Conservation (phyloP, 2,113 vertebrate species). For the Phylloscopus whistleri region DNA sequence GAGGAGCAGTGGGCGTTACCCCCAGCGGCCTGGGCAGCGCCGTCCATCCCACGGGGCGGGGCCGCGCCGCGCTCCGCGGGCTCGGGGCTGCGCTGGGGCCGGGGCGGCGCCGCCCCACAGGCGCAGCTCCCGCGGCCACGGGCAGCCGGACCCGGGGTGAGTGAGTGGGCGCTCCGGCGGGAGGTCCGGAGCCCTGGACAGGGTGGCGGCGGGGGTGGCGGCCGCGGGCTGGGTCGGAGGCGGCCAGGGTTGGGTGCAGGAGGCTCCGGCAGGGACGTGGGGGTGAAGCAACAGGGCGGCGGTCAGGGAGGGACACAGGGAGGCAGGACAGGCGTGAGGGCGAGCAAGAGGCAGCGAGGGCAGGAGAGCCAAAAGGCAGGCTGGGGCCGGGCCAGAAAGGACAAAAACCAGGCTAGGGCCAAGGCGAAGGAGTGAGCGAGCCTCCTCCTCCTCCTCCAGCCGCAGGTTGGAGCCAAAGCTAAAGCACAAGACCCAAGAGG, state of each 20-base stretch:
- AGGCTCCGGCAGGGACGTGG: too few species aligned
- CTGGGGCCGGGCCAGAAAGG: too few species aligned
- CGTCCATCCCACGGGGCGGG: accelerated
- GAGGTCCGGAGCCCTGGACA: neutral
- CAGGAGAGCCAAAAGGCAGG: too few species aligned
- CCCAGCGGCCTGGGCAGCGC: neutral
- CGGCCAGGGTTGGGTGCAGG: too few species aligned
- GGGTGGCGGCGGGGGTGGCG: neutral
- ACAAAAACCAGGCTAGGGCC: neutral
- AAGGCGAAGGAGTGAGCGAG: too few species aligned
- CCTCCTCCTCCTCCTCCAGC: too few species aligned
- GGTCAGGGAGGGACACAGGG: neutral
- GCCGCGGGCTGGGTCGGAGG: neutral
- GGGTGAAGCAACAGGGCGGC: neutral
- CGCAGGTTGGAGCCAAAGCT: too few species aligned
- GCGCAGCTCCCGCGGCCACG: neutral
- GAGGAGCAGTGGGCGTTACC: neutral
- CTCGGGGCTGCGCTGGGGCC: neutral
- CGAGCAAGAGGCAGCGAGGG: neutral
- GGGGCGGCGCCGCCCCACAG: too few species aligned
- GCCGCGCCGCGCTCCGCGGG: neutral
- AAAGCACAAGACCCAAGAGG: too few species aligned
- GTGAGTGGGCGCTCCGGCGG: neutral
- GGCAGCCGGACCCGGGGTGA: too few species aligned
- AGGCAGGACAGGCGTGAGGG: neutral